Evolutionary conservation across 1,140 invertebrate genomes (phyloP).

Genomic region (Lineus longissimus): DNA sequence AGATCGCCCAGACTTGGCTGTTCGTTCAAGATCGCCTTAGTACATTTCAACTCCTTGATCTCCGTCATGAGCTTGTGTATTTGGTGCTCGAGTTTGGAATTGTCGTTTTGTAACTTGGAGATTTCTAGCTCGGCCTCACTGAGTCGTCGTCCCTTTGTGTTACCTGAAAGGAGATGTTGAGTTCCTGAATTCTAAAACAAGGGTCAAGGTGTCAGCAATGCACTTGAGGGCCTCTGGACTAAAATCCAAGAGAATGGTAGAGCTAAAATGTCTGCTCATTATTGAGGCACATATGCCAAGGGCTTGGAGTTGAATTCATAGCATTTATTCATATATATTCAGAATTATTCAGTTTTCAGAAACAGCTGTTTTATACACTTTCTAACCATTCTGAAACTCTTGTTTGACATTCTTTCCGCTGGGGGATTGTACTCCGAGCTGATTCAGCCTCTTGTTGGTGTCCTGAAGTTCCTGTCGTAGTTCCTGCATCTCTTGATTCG

Average conservation of each 20-base stretch:
- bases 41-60: constrained; percentile 59
- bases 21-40: constrained; percentile 23
- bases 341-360: too few relatives aligned
- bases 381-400: background rate
- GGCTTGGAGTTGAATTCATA: too few relatives aligned
- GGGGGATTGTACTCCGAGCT: constrained; percentile 22
- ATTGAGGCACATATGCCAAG: background rate
- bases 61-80: constrained; percentile 68
- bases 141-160: background rate
- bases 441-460: constrained; percentile 53
- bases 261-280: background rate
- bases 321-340: too few relatives aligned
- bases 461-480: constrained; percentile 59
- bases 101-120: constrained; percentile 32
- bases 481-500: constrained; percentile 60
- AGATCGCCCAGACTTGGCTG: constrained; percentile 34
- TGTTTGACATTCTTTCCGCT: background rate
- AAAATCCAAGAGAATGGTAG: background rate
- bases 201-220: background rate
- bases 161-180: background rate
- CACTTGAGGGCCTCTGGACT: background rate
- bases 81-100: constrained; percentile 59
- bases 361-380: too few relatives aligned
- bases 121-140: constrained; percentile 26
- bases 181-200: background rate